These are phyloP conservation scores for Campoletis raptor DNA, from an alignment of 2,888 invertebrate genomes.

Conservation along the genomic window DNA sequence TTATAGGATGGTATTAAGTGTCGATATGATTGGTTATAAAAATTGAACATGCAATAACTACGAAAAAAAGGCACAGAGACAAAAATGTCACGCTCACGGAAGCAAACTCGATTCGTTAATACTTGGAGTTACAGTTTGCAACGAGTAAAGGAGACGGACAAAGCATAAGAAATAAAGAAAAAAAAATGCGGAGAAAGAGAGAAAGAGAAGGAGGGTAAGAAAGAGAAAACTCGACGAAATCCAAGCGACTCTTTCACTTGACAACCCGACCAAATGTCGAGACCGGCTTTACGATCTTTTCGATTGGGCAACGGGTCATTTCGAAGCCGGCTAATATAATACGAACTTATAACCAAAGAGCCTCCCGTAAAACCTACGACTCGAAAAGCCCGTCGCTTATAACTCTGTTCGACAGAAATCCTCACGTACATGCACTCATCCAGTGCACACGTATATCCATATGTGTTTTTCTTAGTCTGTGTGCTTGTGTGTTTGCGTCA, in stretches of 20 bases:
- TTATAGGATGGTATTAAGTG: neutral
- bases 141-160: neutral
- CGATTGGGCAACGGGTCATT: constrained; percentile 81
- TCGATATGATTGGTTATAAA: constrained; percentile 18
- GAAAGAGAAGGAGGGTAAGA: constrained; percentile 8
- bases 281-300: constrained; percentile 83
- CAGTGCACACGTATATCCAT: neutral
- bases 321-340: constrained; percentile 84
- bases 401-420: constrained; percentile 58
- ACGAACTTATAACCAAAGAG: constrained; percentile 84
- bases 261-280: constrained; percentile 84
- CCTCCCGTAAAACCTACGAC: constrained; percentile 81
- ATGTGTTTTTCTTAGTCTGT: neutral
- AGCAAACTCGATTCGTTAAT: constrained; percentile 53
- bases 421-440: constrained; percentile 40
- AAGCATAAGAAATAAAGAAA: constrained; percentile 3
- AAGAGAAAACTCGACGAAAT: constrained; percentile 80
- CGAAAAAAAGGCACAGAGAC: neutral
- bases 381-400: constrained; percentile 72
- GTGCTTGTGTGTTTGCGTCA: neutral
- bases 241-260: constrained; percentile 83
- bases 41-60: constrained; percentile 1
- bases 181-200: neutral
- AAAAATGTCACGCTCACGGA: constrained; percentile 33
- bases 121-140: constrained; percentile 47